Percentiles rank a stretch among this genome's conserved stretches.
phyloP scores from a whole-genome alignment of 2,113 vertebrate genomes.

The Centrocercus urophasianus region DNA sequence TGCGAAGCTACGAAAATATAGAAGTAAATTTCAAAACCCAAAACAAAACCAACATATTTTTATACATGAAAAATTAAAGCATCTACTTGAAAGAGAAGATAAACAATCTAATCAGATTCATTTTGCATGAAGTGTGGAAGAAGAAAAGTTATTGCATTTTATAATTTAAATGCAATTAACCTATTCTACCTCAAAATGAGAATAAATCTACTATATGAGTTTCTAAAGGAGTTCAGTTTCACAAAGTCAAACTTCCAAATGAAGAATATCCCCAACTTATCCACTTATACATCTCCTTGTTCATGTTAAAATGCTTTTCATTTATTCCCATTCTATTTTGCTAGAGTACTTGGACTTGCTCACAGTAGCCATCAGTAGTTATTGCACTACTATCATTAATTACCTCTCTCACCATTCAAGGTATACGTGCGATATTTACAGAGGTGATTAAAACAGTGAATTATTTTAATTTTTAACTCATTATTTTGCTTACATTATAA shows the following conservation, averaged over 20 bases:
- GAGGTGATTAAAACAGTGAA: neutral
- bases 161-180: neutral
- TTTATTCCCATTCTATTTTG: neutral
- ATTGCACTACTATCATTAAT: neutral
- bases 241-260: neutral
- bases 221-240: neutral
- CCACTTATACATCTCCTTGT: neutral
- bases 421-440: neutral
- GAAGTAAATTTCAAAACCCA: neutral
- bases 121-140: neutral
- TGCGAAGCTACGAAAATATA: neutral
- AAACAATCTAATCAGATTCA: neutral
- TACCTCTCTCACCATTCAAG: neutral
- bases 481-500: neutral
- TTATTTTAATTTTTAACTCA: neutral
- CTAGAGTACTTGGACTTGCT: neutral
- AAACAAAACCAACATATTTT: rapidly evolving
- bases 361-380: neutral
- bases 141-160: neutral
- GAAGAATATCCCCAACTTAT: rapidly evolving
- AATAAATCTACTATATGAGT: neutral
- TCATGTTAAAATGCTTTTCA: neutral
- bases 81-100: neutral
- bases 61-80: neutral
- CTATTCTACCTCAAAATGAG: neutral